Evolutionary conservation across 1,140 invertebrate genomes (phyloP), one percentile per base, ranked within the genome.

Genomic region (Apis florea): DNA sequence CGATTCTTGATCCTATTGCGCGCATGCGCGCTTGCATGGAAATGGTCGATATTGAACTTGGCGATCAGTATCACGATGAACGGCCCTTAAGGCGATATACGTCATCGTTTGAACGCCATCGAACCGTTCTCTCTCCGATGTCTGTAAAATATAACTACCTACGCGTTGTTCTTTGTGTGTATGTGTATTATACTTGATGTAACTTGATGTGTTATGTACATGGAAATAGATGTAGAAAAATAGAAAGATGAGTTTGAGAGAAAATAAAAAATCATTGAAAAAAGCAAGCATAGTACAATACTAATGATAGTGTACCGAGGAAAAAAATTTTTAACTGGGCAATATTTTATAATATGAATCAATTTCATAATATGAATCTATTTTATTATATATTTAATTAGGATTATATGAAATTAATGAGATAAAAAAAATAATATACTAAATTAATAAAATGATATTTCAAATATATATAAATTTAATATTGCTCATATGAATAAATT

Each of bases 21-120:
- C 49, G 63, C 40, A 1, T 4, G 24, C 51, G 17, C 8, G 21
- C n/a, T 47, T 26, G 26, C 77, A 24, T 31, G 58, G 17, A 79
- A 71, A 72, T 72, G 56, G 68, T 64, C 69, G 78, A 79, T 73
- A 73, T 64, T 64, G 78, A 79, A 73, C 78, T 64, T 47, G 78
- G 59, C 59, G 69, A 79, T 79, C 59, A 64, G 69, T 79, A 59
- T 79, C 78, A 73, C 58, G 69, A 64, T 73, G 66, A 70, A 73
- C 78, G 58, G 58, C 69, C 68, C 77, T 79, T 72, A 72, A 72
- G 77, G 69, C 58, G 49, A 24, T 64, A 31, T 13, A 63, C 77
- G 78, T 79, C 69, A 64, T 68, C 21, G 69, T 73, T 15, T 59
- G 31, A 54, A 56, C 68, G 59, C 49, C 77, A 49, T 40, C 67